These are phyloP conservation scores for Embidobia sp. DNA, from an alignment of 2,888 invertebrate genomes.

Conservation along the genomic window DNA sequence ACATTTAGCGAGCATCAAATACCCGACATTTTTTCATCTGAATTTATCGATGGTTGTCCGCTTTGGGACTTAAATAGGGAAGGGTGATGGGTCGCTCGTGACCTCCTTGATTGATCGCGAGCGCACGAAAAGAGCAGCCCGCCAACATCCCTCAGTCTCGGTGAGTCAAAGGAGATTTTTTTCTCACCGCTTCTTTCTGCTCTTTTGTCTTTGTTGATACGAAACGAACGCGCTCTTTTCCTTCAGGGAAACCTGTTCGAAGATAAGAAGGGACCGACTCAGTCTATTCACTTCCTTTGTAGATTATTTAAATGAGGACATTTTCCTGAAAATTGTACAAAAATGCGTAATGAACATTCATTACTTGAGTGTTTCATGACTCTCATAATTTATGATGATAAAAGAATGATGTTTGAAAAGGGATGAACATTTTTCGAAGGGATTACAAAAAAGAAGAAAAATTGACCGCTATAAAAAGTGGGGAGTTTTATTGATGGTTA, in stretches of 20 bases:
- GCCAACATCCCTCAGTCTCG: conserved; percentile 53
- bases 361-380: conserved; percentile 49
- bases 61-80: conserved; percentile 42
- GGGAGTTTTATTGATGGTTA: neutral
- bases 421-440: conserved; percentile 21
- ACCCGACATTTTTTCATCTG: conserved; percentile 56
- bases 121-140: conserved; percentile 52
- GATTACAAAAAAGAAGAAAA: neutral
- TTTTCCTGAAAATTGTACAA: conserved; percentile 56
- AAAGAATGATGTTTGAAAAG: conserved; percentile 35
- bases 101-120: conserved; percentile 64
- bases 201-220: conserved; percentile 58
- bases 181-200: conserved; percentile 40
- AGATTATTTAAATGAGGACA: conserved; percentile 62
- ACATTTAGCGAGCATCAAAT: conserved; percentile 54
- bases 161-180: conserved; percentile 53
- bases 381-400: conserved; percentile 53
- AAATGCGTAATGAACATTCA: conserved; percentile 63
- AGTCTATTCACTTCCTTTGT: conserved; percentile 60
- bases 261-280: conserved; percentile 53
- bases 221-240: conserved; percentile 39
- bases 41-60: conserved; percentile 58
- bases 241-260: conserved; percentile 44
- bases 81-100: conserved; percentile 28
- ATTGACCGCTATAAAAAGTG: neutral